phyloP scores from a whole-genome alignment of 2,113 vertebrate genomes.

The Nothocercus nigrocapillus region DNA sequence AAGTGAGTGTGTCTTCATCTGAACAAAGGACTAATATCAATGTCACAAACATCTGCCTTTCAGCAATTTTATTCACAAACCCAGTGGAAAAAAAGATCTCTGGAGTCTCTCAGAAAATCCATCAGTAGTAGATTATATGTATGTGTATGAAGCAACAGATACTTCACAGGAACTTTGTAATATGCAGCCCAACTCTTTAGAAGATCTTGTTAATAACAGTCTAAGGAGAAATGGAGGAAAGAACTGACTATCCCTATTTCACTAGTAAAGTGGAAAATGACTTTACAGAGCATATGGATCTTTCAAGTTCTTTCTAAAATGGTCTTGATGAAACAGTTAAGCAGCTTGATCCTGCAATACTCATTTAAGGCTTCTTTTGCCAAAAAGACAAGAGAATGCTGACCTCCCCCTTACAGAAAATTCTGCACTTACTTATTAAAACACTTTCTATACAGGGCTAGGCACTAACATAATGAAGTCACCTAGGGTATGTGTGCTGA shows the following conservation, averaged over 20 bases:
- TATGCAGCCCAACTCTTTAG: not conserved
- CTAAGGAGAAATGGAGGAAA: not conserved
- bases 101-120: not conserved
- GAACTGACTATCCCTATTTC: not conserved
- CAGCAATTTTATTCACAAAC: not conserved
- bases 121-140: not conserved
- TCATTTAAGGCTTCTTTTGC: not conserved
- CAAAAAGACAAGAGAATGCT: not conserved
- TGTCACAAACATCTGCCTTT: not conserved
- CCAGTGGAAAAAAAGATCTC: not conserved
- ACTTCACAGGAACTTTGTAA: not conserved
- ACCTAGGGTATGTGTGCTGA: not conserved
- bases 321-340: not conserved
- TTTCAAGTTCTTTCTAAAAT: not conserved
- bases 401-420: not conserved
- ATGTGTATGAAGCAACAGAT: not conserved
- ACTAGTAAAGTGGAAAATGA: not conserved
- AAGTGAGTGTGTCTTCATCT: not conserved
- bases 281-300: not conserved
- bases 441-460: not conserved
- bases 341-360: accelerated
- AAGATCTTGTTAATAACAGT: not conserved
- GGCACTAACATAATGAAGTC: not conserved
- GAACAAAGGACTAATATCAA: not conserved
- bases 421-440: constrained; percentile 6